Base-by-base conservation (phyloP, 2,888 invertebrate genomes). In the Trissoscelio sp. region DNA sequence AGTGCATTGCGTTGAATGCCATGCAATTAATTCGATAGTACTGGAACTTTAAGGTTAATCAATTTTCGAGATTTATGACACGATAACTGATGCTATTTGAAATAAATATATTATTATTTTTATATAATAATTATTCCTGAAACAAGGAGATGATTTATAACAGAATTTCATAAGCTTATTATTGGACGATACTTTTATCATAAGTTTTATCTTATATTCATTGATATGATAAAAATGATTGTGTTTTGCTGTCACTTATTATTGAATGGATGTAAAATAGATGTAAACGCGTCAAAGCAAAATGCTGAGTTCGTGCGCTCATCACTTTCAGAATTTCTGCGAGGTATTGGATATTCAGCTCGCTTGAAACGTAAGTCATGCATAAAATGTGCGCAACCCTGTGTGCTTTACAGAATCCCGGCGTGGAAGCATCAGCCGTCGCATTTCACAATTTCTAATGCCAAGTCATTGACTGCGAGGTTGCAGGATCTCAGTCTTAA, bases 361-460 rank as follows among this genome's bases (percentile, higher is more conserved):
- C 42, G 37, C 7, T 31, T 22, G 55, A 20, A 57, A n/a, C 53
- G 62, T 64, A 57, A 55, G 72, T 66, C 64, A 51, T 79, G 79
- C 51, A 73, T 53, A 53, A 57, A 79, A 51, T 79, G 70, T 51
- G 55, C 39, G 64, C 58, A 64, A 58, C 66, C 51, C 66, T 24
- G 6, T 12, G 57, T 64, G 62, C 69, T 62, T 70, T 42, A 20
- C 66, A 20, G 70, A 74, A 66, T 74, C 67, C 34, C 39, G 24
- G 39, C 48, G 55, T 64, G 44, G 64, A 74, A 74, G 60, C 80
- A 57, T 80, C 58, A 74, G 46, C 60, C 70, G 53, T 57, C 44
- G 72, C 70, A 44, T 80, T 81, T 81, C 75, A 72, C 80, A 75
- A 81, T 66, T 66, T 69, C 70, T 81, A 74, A 81, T 81, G 75